These are phyloP conservation scores for Syrmaticus mikado DNA, from an alignment of 2,113 vertebrate species.

Conservation along the genomic window DNA sequence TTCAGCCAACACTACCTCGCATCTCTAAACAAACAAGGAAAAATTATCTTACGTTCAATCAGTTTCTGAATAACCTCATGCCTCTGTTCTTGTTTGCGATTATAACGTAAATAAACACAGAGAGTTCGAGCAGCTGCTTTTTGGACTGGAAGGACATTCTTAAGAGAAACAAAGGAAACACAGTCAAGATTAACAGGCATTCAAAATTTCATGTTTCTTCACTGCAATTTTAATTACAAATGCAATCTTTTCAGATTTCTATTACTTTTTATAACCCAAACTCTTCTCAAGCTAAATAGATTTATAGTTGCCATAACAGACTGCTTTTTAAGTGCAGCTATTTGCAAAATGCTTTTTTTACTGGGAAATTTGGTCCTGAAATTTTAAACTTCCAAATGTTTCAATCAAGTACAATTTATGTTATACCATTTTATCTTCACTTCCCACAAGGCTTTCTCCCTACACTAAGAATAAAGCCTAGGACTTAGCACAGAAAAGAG, in stretches of 20 bases:
- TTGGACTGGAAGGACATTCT: conserved; percentile 95
- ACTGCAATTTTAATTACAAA: not conserved
- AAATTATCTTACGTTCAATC: conserved; percentile 86
- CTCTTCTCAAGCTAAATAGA: not conserved
- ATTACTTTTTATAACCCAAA: not conserved
- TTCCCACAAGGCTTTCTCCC: not conserved
- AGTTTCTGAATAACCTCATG: conserved; percentile 92
- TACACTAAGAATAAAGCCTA: not conserved
- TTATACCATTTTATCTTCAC: not conserved
- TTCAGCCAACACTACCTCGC: not conserved
- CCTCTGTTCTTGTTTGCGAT: conserved; percentile 93
- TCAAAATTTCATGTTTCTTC: not conserved
- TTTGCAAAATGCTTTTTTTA: not conserved
- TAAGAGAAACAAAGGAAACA: conserved; percentile 69
- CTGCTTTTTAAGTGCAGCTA: not conserved
- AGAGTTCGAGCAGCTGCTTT: conserved; percentile 92
- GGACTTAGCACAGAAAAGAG: not conserved
- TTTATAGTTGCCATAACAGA: not conserved
- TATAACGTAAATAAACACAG: conserved; percentile 91
- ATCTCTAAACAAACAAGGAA: not conserved
- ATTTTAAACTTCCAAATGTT: not conserved
- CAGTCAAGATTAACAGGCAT: not conserved
- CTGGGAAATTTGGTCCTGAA: not conserved
- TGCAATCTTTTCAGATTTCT: too few species aligned
- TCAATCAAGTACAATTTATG: not conserved